These are phyloP conservation scores for Nothoprocta perdicaria DNA, from an alignment of 2,113 vertebrate species.

Conservation along the genomic window DNA sequence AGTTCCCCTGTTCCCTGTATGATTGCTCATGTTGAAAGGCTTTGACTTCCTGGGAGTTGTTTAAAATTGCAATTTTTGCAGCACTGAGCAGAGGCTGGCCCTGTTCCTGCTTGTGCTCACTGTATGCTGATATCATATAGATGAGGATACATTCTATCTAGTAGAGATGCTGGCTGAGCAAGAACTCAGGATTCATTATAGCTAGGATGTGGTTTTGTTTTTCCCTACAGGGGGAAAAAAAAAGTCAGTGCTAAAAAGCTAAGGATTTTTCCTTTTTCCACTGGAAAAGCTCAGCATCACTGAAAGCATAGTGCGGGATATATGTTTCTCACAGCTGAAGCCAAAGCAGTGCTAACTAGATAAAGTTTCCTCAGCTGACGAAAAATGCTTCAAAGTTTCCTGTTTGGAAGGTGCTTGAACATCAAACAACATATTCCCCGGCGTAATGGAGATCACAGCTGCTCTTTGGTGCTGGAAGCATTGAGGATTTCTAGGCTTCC, in stretches of 20 bases:
- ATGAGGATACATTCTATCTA: not conserved
- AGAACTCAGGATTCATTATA: too few relatives aligned
- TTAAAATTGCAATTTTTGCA: not conserved
- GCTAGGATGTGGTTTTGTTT: not conserved
- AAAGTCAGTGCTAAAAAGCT: not conserved
- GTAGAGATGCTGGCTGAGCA: not conserved
- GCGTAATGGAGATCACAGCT: not conserved
- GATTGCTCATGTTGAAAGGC: not conserved
- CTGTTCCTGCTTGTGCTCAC: not conserved
- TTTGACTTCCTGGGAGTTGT: not conserved
- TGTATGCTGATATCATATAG: not conserved
- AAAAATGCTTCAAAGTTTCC: not conserved
- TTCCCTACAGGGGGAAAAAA: not conserved
- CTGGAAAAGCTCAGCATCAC: not conserved
- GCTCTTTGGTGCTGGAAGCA: not conserved
- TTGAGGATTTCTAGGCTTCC: not conserved
- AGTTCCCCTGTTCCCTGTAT: not conserved
- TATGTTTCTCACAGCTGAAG: not conserved
- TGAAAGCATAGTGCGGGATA: not conserved
- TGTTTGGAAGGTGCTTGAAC: not conserved
- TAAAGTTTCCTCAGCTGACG: not conserved
- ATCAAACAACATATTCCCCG: not conserved
- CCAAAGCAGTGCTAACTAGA: not conserved
- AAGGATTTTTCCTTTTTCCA: conserved; percentile 3
- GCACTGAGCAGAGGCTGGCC: not conserved